These are phyloP conservation scores for Megastigmus dorsalis DNA, from an alignment of 2,888 invertebrate genomes.

Conservation along the genomic window DNA sequence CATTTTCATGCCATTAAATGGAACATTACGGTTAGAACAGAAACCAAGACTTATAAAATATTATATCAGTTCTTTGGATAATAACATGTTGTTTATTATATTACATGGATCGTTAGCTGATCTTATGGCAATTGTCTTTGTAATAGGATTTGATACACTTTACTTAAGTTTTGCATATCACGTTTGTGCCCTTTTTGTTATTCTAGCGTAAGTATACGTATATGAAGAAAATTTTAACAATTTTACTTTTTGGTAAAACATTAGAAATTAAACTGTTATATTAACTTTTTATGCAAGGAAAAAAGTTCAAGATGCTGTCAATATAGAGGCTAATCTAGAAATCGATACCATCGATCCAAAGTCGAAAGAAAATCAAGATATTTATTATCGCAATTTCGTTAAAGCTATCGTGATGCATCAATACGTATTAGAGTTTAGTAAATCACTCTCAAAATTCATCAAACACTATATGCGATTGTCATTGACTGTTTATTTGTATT, in stretches of 20 bases:
- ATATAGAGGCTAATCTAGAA: neutral
- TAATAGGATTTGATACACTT: conserved; percentile 45
- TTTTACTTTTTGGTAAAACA: neutral
- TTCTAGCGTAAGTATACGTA: conserved; percentile 42
- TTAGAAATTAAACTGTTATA: neutral
- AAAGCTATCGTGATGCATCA: conserved; percentile 25
- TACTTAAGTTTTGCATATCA: conserved; percentile 32
- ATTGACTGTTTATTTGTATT: neutral
- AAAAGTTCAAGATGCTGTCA: neutral
- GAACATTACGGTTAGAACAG: conserved; percentile 2
- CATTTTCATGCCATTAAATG: conserved; percentile 9
- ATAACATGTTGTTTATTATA: conserved; percentile 37
- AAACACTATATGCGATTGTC: neutral
- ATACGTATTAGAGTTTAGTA: conserved; percentile 37
- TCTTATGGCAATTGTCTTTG: conserved; percentile 18
- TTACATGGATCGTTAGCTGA: conserved; percentile 25
- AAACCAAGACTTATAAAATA: conserved; percentile 37
- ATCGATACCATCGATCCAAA: neutral
- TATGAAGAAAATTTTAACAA: neutral
- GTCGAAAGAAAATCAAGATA: neutral
- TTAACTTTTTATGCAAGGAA: conserved; percentile 19
- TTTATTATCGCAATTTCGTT: conserved; percentile 5
- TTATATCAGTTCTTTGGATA: conserved; percentile 15
- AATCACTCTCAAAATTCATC: neutral
- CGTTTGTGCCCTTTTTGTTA: conserved; percentile 27